A percentile compares a stretch with the other conserved stretches of the same genome.
phyloP scores from a whole-genome alignment of 2,888 invertebrate species.

The Cancer borealis region DNA sequence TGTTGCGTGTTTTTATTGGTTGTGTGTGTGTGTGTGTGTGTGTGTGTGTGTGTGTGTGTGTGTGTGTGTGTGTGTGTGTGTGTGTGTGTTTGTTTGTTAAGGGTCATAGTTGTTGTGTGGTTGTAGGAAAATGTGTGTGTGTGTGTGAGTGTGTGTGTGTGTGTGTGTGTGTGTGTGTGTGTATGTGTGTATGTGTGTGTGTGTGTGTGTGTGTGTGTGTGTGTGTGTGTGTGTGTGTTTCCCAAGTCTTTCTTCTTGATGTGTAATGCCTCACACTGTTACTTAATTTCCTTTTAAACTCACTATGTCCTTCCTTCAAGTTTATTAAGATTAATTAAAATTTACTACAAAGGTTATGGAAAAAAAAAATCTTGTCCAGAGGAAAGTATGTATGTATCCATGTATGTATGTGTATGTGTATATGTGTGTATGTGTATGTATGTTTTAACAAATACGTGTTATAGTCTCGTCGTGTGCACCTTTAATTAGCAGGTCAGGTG shows the following conservation, averaged over 20 bases:
- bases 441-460: background rate
- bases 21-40: slow-evolving; percentile 1
- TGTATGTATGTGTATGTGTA: background rate
- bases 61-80: background rate
- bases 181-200: too few species aligned
- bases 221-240: background rate
- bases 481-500: background rate
- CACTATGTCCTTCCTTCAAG: background rate
- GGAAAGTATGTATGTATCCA: too few species aligned
- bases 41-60: background rate
- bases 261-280: background rate
- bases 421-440: background rate
- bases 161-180: background rate
- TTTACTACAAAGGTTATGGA: too few species aligned
- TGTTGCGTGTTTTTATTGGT: background rate
- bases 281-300: background rate
- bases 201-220: slow-evolving; percentile 12
- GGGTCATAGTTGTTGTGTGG: background rate
- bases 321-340: too few species aligned
- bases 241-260: background rate
- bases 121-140: background rate
- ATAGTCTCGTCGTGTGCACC: background rate
- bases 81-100: background rate
- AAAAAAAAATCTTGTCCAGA: too few species aligned
- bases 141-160: slow-evolving; percentile 13